Evolutionary conservation across 2,113 vertebrate species (phyloP).

Genomic region (Fregetta grallaria): DNA sequence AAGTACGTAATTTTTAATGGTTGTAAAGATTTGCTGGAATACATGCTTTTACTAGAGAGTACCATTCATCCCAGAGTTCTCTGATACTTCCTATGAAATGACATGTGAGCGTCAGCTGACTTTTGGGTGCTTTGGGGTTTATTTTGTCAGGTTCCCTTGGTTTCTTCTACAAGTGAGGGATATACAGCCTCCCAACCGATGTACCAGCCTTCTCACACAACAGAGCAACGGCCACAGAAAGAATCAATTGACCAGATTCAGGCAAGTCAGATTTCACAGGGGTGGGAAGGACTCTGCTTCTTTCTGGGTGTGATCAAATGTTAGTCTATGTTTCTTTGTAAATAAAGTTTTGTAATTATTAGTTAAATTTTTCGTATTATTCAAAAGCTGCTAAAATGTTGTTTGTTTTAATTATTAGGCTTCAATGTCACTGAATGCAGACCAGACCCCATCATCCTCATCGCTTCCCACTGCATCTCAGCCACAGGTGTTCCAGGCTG

Average conservation of each 20-base stretch:
- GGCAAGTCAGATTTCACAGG: conserved; percentile 72
- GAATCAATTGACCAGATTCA: conserved; percentile 91
- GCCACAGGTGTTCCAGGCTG: conserved; percentile 92
- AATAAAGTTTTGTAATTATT: background rate
- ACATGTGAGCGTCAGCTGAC: conserved; percentile 6
- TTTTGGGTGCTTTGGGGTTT: conserved; percentile 13
- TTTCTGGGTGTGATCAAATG: background rate
- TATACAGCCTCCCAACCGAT: conserved; percentile 84
- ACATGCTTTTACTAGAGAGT: background rate
- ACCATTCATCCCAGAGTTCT: background rate
- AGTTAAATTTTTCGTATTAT: background rate
- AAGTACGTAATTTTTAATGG: background rate
- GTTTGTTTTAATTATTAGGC: conserved; percentile 74
- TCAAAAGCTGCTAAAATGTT: background rate
- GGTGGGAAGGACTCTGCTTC: background rate
- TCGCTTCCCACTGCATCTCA: conserved; percentile 90
- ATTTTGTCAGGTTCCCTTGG: conserved; percentile 81
- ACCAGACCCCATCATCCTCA: conserved; percentile 86
- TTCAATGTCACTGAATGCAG: conserved; percentile 88
- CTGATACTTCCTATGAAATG: background rate
- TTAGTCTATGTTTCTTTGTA: background rate
- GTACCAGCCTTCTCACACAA: conserved; percentile 87
- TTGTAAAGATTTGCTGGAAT: background rate
- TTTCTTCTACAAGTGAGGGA: conserved; percentile 86
- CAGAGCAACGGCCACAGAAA: conserved; percentile 86